A percentile compares a stretch with the other conserved stretches of the same genome.
Evolutionary conservation across 2,113 vertebrate genomes (phyloP).

Genomic region (Menura novaehollandiae): DNA sequence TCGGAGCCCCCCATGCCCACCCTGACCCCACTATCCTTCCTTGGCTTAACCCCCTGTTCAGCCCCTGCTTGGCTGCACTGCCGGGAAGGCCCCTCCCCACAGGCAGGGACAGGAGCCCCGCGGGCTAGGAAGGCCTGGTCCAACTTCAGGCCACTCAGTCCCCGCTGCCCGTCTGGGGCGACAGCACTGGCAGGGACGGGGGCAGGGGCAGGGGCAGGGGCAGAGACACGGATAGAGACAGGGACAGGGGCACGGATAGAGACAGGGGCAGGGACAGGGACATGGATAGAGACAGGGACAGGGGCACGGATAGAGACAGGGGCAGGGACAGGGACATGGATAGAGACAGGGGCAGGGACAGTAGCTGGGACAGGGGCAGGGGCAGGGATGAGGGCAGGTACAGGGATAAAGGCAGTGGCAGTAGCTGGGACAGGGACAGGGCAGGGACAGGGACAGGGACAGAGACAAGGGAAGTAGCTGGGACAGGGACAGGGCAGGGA

Average conservation of each 20-base stretch:
- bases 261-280: too few relatives aligned
- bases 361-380: background rate
- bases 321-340: background rate
- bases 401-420: too few relatives aligned
- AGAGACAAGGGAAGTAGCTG: too few relatives aligned
- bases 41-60: fast-evolving
- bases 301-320: too few relatives aligned
- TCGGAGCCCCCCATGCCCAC: background rate
- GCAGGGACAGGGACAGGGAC: background rate
- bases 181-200: fast-evolving
- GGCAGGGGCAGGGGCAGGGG: background rate
- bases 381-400: background rate
- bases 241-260: background rate
- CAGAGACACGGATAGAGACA: too few relatives aligned
- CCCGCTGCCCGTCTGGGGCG: fast-evolving
- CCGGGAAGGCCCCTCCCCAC: background rate
- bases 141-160: background rate
- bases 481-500: background rate
- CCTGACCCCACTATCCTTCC: background rate
- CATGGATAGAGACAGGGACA: too few relatives aligned
- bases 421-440: background rate
- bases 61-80: fast-evolving
- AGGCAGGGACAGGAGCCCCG: background rate
- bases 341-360: too few relatives aligned
- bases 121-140: fast-evolving